phyloP scores from a whole-genome alignment of 2,797 vertebrate species.

The Melanotaenia parkinsoni region DNA sequence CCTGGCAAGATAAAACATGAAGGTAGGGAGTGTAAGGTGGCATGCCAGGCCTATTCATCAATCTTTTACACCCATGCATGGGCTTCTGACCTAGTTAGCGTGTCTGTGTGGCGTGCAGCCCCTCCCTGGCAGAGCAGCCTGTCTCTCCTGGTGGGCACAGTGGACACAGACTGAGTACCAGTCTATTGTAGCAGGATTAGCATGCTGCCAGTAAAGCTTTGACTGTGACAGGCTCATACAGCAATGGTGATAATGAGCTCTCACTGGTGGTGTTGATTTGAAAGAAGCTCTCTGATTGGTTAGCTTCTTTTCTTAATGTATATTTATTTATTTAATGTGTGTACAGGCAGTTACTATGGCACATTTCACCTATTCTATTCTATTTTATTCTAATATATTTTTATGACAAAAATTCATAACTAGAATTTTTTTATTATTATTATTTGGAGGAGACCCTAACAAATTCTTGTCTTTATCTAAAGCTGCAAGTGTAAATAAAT shows the following conservation, averaged over 20 bases:
- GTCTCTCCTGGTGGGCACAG: constrained; percentile 63
- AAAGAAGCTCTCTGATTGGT: constrained; percentile 41
- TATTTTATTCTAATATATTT: too few relatives aligned
- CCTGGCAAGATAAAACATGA: constrained; percentile 65
- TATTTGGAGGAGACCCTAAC: constrained; percentile 1
- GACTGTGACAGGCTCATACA: constrained; percentile 55
- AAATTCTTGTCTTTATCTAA: constrained; percentile 14
- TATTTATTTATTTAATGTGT: too few relatives aligned
- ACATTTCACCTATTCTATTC: too few relatives aligned
- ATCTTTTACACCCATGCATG: constrained; percentile 73
- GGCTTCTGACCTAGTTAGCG: constrained; percentile 81
- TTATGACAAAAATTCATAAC: constrained; percentile 13
- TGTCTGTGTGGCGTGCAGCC: constrained; percentile 52
- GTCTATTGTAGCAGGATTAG: constrained; percentile 72
- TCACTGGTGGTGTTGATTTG: constrained; percentile 40
- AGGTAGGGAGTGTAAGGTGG: constrained; percentile 78
- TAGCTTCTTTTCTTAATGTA: constrained; percentile 3
- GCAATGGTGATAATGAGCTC: constrained; percentile 59
- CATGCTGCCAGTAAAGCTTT: constrained; percentile 56
- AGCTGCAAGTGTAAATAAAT: constrained; percentile 8
- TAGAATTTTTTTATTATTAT: constrained; percentile 23
- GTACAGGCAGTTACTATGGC: too few relatives aligned
- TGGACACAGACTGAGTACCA: constrained; percentile 68
- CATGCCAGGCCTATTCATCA: constrained; percentile 77
- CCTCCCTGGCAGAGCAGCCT: constrained; percentile 52